phyloP scores from a whole-genome alignment of 2,113 vertebrate species.

The Lamprologus ornatipinnis region DNA sequence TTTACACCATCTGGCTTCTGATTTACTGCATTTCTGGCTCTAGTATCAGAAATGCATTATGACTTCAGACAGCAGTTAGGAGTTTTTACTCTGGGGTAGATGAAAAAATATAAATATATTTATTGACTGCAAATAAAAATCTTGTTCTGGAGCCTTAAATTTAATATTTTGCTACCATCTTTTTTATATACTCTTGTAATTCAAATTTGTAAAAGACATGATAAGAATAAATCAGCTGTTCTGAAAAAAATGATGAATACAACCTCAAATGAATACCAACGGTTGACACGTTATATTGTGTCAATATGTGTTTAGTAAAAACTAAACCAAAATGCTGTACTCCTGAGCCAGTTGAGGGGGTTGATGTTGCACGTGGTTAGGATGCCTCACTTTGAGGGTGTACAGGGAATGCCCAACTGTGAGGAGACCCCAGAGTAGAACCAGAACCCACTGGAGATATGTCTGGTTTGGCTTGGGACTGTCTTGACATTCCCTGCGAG shows the following conservation, averaged over 20 bases:
- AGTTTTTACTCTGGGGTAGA: not conserved
- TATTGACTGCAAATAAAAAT: not conserved
- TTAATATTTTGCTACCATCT: not conserved
- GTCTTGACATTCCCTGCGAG: accelerated
- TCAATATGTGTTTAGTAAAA: not conserved
- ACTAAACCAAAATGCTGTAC: not conserved
- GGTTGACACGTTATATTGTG: accelerated
- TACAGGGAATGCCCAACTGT: not conserved
- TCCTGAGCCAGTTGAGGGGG: accelerated
- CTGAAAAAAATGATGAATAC: not conserved
- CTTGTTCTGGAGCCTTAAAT: not conserved
- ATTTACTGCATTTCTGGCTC: not conserved
- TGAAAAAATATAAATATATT: not conserved
- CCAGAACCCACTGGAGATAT: not conserved
- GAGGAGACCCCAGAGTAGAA: not conserved
- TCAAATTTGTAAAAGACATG: not conserved
- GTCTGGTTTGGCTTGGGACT: not conserved
- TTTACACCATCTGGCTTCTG: not conserved
- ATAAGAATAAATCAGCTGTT: not conserved
- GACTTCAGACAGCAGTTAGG: not conserved
- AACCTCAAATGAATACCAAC: not conserved
- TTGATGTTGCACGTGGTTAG: not conserved
- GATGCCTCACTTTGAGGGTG: not conserved
- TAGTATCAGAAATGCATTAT: not conserved
- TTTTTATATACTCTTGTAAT: accelerated